phyloP scores from a whole-genome alignment of 2,888 invertebrate species.

The Andrena fulva region DNA sequence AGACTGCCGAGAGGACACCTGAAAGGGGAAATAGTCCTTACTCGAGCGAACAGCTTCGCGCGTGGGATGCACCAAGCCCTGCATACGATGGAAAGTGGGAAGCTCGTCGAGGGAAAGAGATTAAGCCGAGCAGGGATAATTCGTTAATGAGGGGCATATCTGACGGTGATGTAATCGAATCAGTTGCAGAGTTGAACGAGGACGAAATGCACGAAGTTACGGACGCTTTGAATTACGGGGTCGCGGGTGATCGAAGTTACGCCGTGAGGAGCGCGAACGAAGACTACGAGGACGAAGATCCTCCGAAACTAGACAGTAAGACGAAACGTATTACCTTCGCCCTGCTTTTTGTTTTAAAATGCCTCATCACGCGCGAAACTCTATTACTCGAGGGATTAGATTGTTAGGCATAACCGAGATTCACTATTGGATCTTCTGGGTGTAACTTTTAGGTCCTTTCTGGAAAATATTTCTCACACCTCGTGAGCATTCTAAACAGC shows the following conservation, averaged over 20 bases:
- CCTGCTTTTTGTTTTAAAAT: no score
- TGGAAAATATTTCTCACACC: no score
- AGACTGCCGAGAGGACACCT: not conserved
- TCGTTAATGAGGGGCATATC: not conserved
- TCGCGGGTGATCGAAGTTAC: not conserved
- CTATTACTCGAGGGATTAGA: no score
- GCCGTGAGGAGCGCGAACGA: not conserved
- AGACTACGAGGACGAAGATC: not conserved
- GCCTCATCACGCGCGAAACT: no score
- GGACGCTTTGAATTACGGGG: not conserved
- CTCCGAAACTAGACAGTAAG: not conserved
- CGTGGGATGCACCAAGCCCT: conserved; percentile 67
- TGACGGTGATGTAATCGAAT: conserved; percentile 1
- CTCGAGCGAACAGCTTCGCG: conserved; percentile 44
- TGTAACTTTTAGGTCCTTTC: no score
- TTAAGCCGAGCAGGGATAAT: conserved; percentile 46
- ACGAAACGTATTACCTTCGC: not conserved
- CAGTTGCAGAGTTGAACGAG: not conserved
- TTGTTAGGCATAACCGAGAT: no score
- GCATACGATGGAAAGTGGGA: conserved; percentile 68
- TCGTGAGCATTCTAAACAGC: no score
- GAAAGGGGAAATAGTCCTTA: not conserved
- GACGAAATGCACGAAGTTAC: not conserved
- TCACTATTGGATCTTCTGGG: no score
- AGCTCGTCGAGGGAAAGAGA: conserved; percentile 46